Evolutionary conservation across 2,797 vertebrate species (phyloP).

Genomic region (Vultur gryphus): DNA sequence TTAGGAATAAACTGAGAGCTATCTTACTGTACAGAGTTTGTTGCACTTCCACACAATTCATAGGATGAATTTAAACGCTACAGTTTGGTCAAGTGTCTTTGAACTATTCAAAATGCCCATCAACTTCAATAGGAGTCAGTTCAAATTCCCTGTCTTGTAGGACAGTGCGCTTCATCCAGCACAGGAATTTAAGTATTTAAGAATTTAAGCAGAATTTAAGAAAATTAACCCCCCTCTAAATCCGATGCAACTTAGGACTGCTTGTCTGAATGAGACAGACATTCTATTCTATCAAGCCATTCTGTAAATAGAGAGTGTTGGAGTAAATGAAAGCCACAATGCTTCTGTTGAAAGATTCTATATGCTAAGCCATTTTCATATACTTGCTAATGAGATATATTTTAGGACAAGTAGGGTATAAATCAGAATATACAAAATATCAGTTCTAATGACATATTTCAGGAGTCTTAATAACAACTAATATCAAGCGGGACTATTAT

Average conservation of each 20-base stretch:
- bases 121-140: not conserved
- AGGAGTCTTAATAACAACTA: not conserved
- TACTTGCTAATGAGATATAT: not conserved
- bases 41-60: not conserved
- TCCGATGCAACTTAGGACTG: not conserved
- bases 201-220: not conserved
- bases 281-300: not conserved
- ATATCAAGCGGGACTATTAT: not conserved
- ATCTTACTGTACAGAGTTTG: not conserved
- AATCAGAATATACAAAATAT: not conserved
- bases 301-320: not conserved
- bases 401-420: not conserved
- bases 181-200: not conserved
- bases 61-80: not conserved
- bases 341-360: not conserved
- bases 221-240: not conserved
- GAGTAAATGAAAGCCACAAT: not conserved
- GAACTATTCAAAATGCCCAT: not conserved
- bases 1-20: not conserved
- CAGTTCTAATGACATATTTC: not conserved
- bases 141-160: not conserved
- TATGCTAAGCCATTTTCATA: not conserved
- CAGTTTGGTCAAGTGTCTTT: not conserved
- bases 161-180: not conserved
- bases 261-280: not conserved